Evolutionary conservation across 2,888 invertebrate species (phyloP).

Genomic region (Drosophila anomalata): DNA sequence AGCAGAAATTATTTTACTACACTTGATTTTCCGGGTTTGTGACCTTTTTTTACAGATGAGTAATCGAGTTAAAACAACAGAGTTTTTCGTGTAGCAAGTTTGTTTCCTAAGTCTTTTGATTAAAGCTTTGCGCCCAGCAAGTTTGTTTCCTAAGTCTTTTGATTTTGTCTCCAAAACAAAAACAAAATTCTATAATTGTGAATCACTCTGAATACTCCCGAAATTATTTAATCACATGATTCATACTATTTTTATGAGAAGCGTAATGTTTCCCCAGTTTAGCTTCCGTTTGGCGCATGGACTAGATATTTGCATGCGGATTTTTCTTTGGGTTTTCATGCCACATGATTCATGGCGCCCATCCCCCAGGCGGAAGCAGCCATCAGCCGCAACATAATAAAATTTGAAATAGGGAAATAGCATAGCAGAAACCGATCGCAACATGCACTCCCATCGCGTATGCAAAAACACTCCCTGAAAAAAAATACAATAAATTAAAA

Average conservation of each 20-base stretch:
- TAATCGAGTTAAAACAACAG: neutral
- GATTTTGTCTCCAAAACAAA: constrained; percentile 24
- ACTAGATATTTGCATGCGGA: constrained; percentile 35
- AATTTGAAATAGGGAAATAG: constrained; percentile 28
- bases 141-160: constrained; percentile 55
- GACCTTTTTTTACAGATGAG: constrained; percentile 2
- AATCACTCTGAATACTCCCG: constrained; percentile 19
- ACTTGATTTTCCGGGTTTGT: neutral
- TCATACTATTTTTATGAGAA: constrained; percentile 11
- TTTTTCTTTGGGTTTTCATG: constrained; percentile 35
- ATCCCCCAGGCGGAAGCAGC: constrained; percentile 32
- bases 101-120: constrained; percentile 38
- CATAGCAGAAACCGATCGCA: constrained; percentile 17
- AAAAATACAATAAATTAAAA: constrained; percentile 3
- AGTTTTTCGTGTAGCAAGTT: constrained; percentile 24
- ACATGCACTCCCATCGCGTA: constrained; percentile 36
- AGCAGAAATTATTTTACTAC: neutral
- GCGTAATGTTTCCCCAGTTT: constrained; percentile 22
- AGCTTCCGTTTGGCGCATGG: constrained; percentile 7
- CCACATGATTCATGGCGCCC: constrained; percentile 27
- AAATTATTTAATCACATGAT: constrained; percentile 5
- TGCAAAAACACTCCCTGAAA: constrained; percentile 43
- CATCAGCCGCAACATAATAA: constrained; percentile 17
- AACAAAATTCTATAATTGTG: neutral
- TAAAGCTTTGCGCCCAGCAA: neutral